Evolutionary conservation across 2,113 vertebrate genomes (phyloP), one percentile per base, ranked within the genome.

Genomic region (Benthochromis sp.): DNA sequence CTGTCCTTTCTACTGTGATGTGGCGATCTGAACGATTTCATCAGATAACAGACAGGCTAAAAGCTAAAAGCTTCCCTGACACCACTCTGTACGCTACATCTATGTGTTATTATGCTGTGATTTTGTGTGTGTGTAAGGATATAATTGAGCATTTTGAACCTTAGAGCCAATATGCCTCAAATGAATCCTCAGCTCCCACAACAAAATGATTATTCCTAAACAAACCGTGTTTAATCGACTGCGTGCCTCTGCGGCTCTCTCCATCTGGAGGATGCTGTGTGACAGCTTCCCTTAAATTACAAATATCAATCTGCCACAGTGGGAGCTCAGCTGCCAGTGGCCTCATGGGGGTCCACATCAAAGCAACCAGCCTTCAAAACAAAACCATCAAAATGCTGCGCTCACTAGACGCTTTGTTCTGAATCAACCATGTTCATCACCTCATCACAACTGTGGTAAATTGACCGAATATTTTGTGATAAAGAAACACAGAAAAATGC

Each of bases 231-330:
- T 95, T 93, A 95, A 95, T 96, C 83, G 93, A 94, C 93, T 92
- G 92, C 84, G 84, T 86, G 95, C 91, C 93, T 94, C 94, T 59
- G 66, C 79, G 59, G 90, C 93, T 87, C 92, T 88, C 89, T 95
- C 94, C 94, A 94, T 95, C 94, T 96, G 95, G 91, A 93, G 92
- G 93, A 92, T 93, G 94, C 93, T 92, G 94, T 87, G 91, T 95
- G 93, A 94, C 94, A 95, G 93, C 94, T 94, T 94, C 94, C 85
- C 91, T 93, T 95, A 95, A 95, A 96, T 95, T 95, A 96, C 95
- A 95, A 96, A 96, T 95, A 96, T 95, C 94, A 96, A 95, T 96
- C 94, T 94, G 95, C 92, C 95, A 93, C 95, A 95, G 94, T 90
- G 92, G 95, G 93, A 94, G 94, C 94, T 93, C 88, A 90, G 94